Conservation (phyloP, 1,140 invertebrate genomes). For the Calephelis virginiensis region DNA sequence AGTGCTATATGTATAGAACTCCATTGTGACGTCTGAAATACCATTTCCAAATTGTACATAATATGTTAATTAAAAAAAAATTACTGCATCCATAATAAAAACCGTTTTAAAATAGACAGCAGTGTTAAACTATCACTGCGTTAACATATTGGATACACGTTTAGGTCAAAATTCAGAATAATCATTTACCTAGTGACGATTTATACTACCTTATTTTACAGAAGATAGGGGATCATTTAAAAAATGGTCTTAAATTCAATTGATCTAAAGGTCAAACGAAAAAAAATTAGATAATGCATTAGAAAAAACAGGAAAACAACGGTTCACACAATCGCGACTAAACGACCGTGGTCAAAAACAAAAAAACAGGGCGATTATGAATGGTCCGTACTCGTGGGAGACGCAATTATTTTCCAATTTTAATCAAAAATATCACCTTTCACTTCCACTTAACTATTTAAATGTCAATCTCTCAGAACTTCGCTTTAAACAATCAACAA, state of each 20-base stretch:
- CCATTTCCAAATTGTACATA: too few relatives aligned
- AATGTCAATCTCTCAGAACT: slow-evolving; percentile 63
- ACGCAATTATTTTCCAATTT: slow-evolving; percentile 75
- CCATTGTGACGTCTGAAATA: too few relatives aligned
- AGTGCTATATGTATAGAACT: too few relatives aligned
- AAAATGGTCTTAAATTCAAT: not conserved
- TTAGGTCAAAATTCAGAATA: too few relatives aligned
- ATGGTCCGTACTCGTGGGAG: slow-evolving; percentile 55
- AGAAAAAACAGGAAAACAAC: slow-evolving; percentile 53
- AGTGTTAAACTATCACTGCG: too few relatives aligned
- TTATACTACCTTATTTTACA: too few relatives aligned
- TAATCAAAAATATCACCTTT: slow-evolving; percentile 73
- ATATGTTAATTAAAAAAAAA: too few relatives aligned
- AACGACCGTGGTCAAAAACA: slow-evolving; percentile 46
- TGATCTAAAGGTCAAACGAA: slow-evolving; percentile 1
- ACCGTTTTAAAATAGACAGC: too few relatives aligned
- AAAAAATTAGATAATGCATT: not conserved
- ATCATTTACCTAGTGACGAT: too few relatives aligned
- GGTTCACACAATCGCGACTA: slow-evolving; percentile 50
- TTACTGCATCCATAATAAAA: too few relatives aligned
- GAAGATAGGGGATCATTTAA: too few relatives aligned
- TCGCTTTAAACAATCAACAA: slow-evolving; percentile 37
- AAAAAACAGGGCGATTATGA: slow-evolving; percentile 47
- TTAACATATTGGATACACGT: too few relatives aligned
- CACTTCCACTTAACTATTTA: slow-evolving; percentile 72